phyloP scores from a whole-genome alignment of 2,113 vertebrate genomes.

The Cairina moschata region DNA sequence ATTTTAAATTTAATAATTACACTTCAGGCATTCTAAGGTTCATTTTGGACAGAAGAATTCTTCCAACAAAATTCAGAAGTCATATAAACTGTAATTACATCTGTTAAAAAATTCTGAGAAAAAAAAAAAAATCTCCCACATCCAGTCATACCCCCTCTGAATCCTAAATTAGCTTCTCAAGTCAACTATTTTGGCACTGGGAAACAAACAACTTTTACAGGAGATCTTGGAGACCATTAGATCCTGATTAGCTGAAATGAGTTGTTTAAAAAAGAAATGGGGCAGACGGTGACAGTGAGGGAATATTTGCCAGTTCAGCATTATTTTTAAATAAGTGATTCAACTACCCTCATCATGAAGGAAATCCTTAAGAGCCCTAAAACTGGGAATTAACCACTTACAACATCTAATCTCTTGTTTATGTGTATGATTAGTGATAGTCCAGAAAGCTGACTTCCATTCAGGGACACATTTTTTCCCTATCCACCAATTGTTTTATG shows the following conservation, averaged over 20 bases:
- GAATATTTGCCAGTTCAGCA: neutral
- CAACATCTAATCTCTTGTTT: neutral
- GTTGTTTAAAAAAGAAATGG: neutral
- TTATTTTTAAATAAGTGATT: neutral
- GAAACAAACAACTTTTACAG: neutral
- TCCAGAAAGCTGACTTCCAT: neutral
- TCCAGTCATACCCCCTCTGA: neutral
- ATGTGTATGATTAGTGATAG: neutral
- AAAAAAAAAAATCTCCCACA: neutral
- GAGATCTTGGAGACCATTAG: neutral
- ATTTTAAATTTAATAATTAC: neutral
- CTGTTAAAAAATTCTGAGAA: neutral
- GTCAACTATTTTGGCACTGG: neutral
- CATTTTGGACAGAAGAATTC: neutral
- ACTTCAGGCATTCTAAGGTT: neutral
- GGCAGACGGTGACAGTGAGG: neutral
- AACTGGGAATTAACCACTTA: conserved; percentile 2
- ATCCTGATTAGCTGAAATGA: neutral
- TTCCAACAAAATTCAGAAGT: neutral
- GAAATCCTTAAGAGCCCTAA: neutral
- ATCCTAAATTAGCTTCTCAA: neutral
- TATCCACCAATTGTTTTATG: neutral
- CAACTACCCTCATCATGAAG: neutral
- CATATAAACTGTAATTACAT: neutral
- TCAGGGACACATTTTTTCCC: neutral